Evolutionary conservation across 2,888 invertebrate genomes (phyloP), one percentile per base, ranked within the genome.

Genomic region (Andrena minutula): DNA sequence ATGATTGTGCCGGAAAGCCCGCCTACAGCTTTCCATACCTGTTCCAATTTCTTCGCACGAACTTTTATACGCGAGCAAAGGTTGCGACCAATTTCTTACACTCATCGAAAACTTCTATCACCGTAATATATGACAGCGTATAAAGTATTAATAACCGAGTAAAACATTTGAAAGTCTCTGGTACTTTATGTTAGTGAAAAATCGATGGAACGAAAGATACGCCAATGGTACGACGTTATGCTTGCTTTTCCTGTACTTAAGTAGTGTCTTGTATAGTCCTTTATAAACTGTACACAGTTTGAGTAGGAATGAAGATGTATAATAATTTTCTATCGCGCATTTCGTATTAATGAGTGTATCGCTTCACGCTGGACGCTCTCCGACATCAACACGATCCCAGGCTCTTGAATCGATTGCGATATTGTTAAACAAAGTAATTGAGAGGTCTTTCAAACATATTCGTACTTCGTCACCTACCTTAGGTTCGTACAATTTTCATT

Each of bases 401-500:
- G 8, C 20, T 71, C 26, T 68, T 71, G 23, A 49, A 61, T 61
- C 53, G 49, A 35, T 30, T 20, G n/a, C 30, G 51, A 63, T n/a
- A 32, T 23, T 70, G 6, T 5, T 53, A 41, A 26, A 20, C 0
- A 5, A 53, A 49, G 61, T n/a, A 70, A 20, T 58, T 8, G n/a
- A 28, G 23, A 53, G 6, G 56, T 30, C 20, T 49, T 68, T 35
- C 41, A 49, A 64, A 69, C 35, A 51, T 26, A 73, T 35, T 20
- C 32, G 53, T 30, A 61, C 47, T 80, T 56, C 51, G 12, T 80
- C 20, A 16, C n/a, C 26, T 28, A 41, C 30, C 47, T 63, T 63
- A 63, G 75, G 82, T 82, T 81, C 8, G 82, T 81, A 73, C 80
- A 51, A 35, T 53, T 58, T 51, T 10, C n/a, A 26, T 32, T 53